These are phyloP conservation scores for Nebria salina DNA, from an alignment of 2,888 invertebrate genomes.

Conservation along the genomic window DNA sequence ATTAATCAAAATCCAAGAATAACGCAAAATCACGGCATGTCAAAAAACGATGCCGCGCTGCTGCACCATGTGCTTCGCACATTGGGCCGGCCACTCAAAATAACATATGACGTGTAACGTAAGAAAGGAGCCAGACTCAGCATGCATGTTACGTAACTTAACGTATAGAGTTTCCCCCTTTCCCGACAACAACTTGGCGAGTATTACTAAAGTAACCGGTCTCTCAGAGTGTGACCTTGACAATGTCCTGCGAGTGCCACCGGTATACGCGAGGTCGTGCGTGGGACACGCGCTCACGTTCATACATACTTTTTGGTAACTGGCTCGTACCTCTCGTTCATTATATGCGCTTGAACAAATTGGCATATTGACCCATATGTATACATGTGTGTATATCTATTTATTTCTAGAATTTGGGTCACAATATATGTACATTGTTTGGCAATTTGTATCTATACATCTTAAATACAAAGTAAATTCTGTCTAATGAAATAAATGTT, in stretches of 20 bases:
- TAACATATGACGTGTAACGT: neutral
- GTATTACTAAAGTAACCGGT: neutral
- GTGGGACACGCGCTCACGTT: slow-evolving; percentile 5
- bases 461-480: no score
- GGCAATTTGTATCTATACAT: neutral
- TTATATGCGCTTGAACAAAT: neutral
- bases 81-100: neutral
- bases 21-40: neutral
- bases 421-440: neutral
- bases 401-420: neutral
- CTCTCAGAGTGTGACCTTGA: slow-evolving; percentile 23
- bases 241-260: slow-evolving; percentile 27
- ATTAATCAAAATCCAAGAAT: slow-evolving; percentile 1
- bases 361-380: neutral
- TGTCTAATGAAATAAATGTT: no score
- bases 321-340: neutral
- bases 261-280: slow-evolving; percentile 8
- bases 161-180: neutral
- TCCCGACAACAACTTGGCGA: neutral
- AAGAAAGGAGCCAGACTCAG: neutral
- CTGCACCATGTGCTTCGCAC: neutral
- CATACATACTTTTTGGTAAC: neutral
- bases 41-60: neutral
- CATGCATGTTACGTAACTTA: neutral
- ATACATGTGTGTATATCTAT: neutral